Evolutionary conservation across 2,113 vertebrate species (phyloP).

Genomic region (Sigmodon hispidus): DNA sequence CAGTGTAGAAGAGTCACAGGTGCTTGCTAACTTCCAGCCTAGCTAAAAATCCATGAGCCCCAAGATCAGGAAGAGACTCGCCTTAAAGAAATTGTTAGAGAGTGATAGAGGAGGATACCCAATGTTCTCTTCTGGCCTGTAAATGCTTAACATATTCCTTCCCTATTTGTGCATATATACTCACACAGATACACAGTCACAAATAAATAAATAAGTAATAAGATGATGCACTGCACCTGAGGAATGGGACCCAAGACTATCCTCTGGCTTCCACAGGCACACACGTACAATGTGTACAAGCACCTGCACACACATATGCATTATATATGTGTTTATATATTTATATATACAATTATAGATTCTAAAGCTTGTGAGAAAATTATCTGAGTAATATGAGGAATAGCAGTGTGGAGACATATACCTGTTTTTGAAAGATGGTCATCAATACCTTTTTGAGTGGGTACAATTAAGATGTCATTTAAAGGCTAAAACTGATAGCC

Average conservation of each 20-base stretch:
- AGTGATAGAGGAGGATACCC: neutral
- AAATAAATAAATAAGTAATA: neutral
- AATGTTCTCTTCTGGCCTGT: neutral
- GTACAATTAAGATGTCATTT: neutral
- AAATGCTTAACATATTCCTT: neutral
- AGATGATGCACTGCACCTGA: neutral
- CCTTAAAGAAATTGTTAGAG: neutral
- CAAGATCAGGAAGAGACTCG: neutral
- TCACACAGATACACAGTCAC: neutral
- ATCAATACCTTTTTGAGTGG: neutral
- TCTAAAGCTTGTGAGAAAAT: slow-evolving; percentile 22
- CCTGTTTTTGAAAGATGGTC: slow-evolving; percentile 38
- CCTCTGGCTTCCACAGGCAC: neutral
- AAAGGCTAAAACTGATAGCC: neutral
- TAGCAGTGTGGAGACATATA: neutral
- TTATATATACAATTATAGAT: neutral
- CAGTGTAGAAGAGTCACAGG: neutral
- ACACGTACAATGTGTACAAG: neutral
- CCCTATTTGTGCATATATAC: neutral
- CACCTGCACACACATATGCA: neutral
- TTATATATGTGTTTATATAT: neutral
- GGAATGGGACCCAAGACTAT: neutral
- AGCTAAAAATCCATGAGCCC: neutral
- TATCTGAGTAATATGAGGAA: neutral
- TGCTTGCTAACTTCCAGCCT: neutral